phyloP scores from a whole-genome alignment of 2,888 invertebrate genomes.

The Phaedon cochleariae region DNA sequence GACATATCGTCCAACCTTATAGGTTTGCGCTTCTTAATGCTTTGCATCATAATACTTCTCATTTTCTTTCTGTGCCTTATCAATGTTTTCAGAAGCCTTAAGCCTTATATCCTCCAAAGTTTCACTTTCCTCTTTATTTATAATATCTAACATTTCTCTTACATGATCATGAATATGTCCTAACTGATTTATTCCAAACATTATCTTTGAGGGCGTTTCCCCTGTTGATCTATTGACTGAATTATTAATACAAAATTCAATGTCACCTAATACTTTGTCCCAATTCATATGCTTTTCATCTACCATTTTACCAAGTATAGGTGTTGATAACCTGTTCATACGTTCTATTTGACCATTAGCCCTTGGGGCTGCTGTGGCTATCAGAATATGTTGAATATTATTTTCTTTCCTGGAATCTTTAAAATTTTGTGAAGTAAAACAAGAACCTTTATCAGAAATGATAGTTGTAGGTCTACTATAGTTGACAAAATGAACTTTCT shows the following conservation, averaged over 20 bases:
- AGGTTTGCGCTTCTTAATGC: slow-evolving; percentile 36
- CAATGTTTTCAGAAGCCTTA: slow-evolving; percentile 12
- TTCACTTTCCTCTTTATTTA: neutral
- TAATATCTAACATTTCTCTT: slow-evolving; percentile 4
- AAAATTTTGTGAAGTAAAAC: slow-evolving; percentile 29
- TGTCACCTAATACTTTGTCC: slow-evolving; percentile 36
- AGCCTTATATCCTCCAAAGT: slow-evolving; percentile 12
- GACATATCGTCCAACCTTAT: slow-evolving; percentile 43
- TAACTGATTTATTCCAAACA: slow-evolving; percentile 44
- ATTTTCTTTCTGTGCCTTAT: slow-evolving; percentile 10
- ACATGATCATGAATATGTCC: slow-evolving; percentile 20
- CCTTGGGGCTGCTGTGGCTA: slow-evolving; percentile 34
- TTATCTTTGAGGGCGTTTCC: slow-evolving; percentile 43
- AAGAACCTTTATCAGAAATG: slow-evolving; percentile 33
- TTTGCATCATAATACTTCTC: slow-evolving; percentile 40
- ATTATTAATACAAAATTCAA: slow-evolving; percentile 42
- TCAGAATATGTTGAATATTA: slow-evolving; percentile 23
- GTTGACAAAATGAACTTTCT: neutral
- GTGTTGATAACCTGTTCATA: slow-evolving; percentile 32
- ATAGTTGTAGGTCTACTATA: slow-evolving; percentile 31
- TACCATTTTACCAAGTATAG: slow-evolving; percentile 28
- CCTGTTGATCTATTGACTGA: slow-evolving; percentile 45
- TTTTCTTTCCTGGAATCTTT: slow-evolving; percentile 23
- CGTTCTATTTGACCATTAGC: slow-evolving; percentile 41
- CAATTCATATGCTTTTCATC: slow-evolving; percentile 23